phyloP scores from a whole-genome alignment of 2,888 invertebrate species.

The Hedya salicella region DNA sequence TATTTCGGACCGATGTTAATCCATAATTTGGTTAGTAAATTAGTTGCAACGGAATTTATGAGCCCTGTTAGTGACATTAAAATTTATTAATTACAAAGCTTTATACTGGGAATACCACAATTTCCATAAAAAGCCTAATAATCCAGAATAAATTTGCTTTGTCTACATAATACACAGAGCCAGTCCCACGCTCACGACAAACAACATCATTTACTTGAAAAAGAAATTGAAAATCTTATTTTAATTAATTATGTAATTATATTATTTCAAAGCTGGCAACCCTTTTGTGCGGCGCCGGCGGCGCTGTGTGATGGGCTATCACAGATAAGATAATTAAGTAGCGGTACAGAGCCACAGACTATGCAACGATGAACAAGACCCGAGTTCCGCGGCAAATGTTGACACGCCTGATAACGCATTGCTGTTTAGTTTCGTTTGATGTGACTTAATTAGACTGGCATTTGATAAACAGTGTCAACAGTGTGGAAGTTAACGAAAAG shows the following conservation, averaged over 20 bases:
- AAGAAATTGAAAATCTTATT: constrained; percentile 23
- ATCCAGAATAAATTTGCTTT: constrained; percentile 2
- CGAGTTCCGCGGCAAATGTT: background rate
- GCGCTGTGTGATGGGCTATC: constrained; percentile 31
- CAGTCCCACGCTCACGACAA: constrained; percentile 5
- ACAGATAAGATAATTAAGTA: constrained; percentile 39
- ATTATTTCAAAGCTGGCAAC: constrained; percentile 29
- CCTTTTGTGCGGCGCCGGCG: constrained; percentile 33
- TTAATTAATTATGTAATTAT: constrained; percentile 28
- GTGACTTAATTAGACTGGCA: constrained; percentile 6
- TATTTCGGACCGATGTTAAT: no score
- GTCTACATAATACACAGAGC: constrained; percentile 28
- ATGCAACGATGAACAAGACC: constrained; percentile 1
- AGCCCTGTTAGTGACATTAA: no score
- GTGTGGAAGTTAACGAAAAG: background rate
- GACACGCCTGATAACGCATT: constrained; percentile 10
- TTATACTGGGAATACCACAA: constrained; percentile 9
- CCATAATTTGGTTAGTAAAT: no score
- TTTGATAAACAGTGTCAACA: background rate
- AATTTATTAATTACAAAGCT: no score
- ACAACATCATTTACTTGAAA: constrained; percentile 3
- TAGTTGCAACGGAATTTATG: no score
- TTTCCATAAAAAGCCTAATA: constrained; percentile 13
- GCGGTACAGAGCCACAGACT: constrained; percentile 20
- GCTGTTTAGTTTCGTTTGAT: constrained; percentile 5